A percentile compares a stretch with the other conserved stretches of the same genome.
Conservation (phyloP, 1,140 invertebrate genomes). For the Pogonognathellus flavescens region DNA sequence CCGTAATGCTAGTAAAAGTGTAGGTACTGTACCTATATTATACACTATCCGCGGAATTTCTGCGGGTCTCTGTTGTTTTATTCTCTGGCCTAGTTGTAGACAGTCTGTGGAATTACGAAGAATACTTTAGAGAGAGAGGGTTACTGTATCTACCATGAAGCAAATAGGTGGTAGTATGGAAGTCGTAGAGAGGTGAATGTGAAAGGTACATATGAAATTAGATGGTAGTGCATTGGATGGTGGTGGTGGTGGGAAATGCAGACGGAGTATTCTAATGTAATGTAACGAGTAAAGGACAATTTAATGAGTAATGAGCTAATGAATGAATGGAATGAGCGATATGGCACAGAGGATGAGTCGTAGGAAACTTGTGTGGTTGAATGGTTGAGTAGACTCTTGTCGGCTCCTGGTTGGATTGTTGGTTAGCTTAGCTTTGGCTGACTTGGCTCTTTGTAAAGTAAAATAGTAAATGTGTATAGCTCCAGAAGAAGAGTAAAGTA, state of each 20-base stretch:
- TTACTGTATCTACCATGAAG: too few species aligned
- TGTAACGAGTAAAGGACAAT: conserved; percentile 52
- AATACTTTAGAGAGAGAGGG: too few species aligned
- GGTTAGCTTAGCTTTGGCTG: neutral
- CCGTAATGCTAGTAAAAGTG: too few species aligned
- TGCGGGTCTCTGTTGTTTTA: too few species aligned
- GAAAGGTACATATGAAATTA: neutral
- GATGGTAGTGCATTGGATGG: conserved; percentile 1
- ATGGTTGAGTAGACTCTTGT: too few species aligned
- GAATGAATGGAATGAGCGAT: conserved; percentile 60
- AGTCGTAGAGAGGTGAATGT: neutral
- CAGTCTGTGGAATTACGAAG: too few species aligned
- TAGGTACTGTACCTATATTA: too few species aligned
- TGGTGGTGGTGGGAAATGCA: neutral
- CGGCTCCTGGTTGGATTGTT: neutral
- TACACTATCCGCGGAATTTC: too few species aligned
- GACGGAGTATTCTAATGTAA: conserved; percentile 33
- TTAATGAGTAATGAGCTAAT: conserved; percentile 57
- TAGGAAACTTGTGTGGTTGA: conserved; percentile 12
- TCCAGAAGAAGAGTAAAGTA: too few species aligned
- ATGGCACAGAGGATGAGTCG: conserved; percentile 49
- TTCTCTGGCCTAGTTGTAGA: too few species aligned
- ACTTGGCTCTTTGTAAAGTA: neutral
- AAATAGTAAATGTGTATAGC: neutral
- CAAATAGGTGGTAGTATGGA: neutral